Percentiles rank a stretch among this genome's conserved stretches.
These are phyloP conservation scores for Poecilia velifera DNA, from an alignment of 2,797 vertebrate genomes.

Conservation along the genomic window DNA sequence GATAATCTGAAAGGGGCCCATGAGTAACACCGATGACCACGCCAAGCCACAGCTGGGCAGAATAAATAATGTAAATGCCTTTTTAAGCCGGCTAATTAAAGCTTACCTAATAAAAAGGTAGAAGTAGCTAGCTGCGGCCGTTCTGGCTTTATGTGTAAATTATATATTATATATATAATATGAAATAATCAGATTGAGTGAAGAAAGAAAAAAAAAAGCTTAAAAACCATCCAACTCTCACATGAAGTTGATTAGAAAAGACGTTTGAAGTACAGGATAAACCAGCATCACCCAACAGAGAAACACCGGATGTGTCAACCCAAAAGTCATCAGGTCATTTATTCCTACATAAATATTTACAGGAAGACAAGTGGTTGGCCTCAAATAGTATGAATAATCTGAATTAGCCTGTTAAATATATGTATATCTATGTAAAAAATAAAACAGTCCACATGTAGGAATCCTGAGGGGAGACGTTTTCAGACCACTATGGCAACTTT, in stretches of 20 bases:
- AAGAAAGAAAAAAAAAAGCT: not conserved
- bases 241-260: not conserved
- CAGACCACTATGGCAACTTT: constrained; percentile 21
- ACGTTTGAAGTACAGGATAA: not conserved
- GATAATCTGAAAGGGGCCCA: not conserved
- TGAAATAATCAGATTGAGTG: not conserved
- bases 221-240: not conserved
- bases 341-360: constrained; percentile 7
- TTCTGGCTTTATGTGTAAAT: not conserved
- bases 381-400: constrained; percentile 9
- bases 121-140: not conserved
- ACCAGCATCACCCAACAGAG: not conserved
- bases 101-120: not conserved
- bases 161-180: not conserved
- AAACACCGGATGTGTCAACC: not conserved
- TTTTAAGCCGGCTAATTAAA: not conserved
- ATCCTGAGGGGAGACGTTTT: not conserved
- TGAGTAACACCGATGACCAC: not conserved
- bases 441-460: constrained; percentile 6
- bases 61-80: not conserved
- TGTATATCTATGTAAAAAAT: not conserved
- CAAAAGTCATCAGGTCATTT: not conserved
- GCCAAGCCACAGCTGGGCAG: not conserved
- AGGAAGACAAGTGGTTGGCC: constrained; percentile 22
- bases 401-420: constrained; percentile 1